phyloP scores from a whole-genome alignment of 2,797 vertebrate genomes.

The Aselliscus stoliczkanus region DNA sequence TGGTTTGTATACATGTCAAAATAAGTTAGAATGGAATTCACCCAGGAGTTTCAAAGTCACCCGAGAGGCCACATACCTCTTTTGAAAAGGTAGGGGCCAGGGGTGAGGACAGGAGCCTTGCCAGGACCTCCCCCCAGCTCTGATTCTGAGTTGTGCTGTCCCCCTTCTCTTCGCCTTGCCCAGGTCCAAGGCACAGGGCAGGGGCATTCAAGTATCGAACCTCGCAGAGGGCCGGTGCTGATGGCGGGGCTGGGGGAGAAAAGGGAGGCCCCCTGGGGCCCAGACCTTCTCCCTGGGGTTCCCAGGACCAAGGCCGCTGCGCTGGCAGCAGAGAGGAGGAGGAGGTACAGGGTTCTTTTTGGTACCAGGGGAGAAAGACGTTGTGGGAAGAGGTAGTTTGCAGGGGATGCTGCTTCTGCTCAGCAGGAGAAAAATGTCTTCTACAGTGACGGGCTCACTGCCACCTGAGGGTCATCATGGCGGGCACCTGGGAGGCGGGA shows the following conservation, averaged over 20 bases:
- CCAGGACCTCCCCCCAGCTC: background rate
- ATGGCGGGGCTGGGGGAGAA: background rate
- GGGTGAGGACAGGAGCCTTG: slow-evolving; percentile 1
- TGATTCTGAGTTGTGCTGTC: slow-evolving; percentile 12
- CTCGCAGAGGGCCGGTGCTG: slow-evolving; percentile 39
- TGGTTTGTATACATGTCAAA: slow-evolving; percentile 58
- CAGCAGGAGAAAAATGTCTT: slow-evolving; percentile 60
- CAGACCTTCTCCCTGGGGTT: slow-evolving; percentile 11
- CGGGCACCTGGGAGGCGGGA: slow-evolving; percentile 47
- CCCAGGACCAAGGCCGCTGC: slow-evolving; percentile 48
- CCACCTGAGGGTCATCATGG: slow-evolving; percentile 67
- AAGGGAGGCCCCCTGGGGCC: background rate
- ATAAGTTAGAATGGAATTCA: slow-evolving; percentile 72
- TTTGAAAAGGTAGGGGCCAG: background rate
- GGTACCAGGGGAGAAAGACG: slow-evolving; percentile 70
- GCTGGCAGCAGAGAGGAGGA: slow-evolving; percentile 6
- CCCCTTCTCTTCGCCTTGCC: slow-evolving; percentile 33
- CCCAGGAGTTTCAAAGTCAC: slow-evolving; percentile 58
- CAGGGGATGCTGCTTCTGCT: slow-evolving; percentile 46
- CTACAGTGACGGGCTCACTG: slow-evolving; percentile 56
- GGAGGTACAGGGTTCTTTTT: slow-evolving; percentile 61
- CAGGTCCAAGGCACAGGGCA: slow-evolving; percentile 60
- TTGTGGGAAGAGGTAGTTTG: slow-evolving; percentile 63
- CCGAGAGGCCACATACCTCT: slow-evolving; percentile 23
- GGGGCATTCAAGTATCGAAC: slow-evolving; percentile 53